phyloP scores from a whole-genome alignment of 2,888 invertebrate genomes.

The Thecocarcelia acutangulata region DNA sequence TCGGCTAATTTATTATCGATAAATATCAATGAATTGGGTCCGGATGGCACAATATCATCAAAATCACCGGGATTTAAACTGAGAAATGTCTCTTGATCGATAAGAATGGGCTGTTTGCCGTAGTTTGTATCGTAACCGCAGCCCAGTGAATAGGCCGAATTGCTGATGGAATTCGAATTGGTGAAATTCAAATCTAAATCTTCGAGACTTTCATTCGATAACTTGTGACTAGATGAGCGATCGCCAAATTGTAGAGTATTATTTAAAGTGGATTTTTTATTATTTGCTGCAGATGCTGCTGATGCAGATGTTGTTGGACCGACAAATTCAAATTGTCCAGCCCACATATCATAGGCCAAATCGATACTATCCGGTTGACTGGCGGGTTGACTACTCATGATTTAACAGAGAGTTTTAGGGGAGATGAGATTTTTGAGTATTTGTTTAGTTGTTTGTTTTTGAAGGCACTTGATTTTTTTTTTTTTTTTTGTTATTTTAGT shows the following conservation, averaged over 20 bases:
- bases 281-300: constrained; percentile 63
- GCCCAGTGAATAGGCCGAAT: constrained; percentile 75
- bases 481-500: not conserved
- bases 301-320: constrained; percentile 81
- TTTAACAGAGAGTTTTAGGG: constrained; percentile 67
- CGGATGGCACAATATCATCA: constrained; percentile 80
- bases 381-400: constrained; percentile 80
- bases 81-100: constrained; percentile 81
- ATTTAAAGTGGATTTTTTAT: constrained; percentile 68
- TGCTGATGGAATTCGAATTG: constrained; percentile 72
- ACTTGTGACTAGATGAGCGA: constrained; percentile 76
- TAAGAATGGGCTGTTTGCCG: constrained; percentile 79
- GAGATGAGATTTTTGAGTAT: constrained; percentile 27
- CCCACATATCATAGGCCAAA: constrained; percentile 93
- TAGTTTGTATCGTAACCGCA: constrained; percentile 71
- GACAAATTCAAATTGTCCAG: constrained; percentile 93
- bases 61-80: constrained; percentile 81
- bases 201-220: constrained; percentile 79
- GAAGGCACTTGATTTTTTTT: constrained; percentile 22
- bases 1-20: constrained; percentile 79
- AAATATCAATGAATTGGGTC: constrained; percentile 79
- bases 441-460: not conserved
- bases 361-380: constrained; percentile 85
- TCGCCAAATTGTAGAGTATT: constrained; percentile 75
- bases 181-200: constrained; percentile 79